These are phyloP conservation scores for Saccostrea cuccullata DNA, from an alignment of 1,140 invertebrate species.

Conservation along the genomic window DNA sequence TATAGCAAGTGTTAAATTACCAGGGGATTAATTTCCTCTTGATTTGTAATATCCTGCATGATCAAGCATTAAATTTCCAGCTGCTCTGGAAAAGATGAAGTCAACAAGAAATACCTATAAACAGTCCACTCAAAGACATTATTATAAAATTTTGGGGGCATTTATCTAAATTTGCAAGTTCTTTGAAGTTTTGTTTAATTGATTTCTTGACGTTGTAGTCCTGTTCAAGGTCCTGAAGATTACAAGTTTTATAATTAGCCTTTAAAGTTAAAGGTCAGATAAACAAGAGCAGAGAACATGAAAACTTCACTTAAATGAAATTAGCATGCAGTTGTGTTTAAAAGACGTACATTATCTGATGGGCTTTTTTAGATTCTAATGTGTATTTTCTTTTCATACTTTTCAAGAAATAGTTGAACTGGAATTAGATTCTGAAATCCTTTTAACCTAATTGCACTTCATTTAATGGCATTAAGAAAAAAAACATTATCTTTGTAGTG, in stretches of 20 bases:
- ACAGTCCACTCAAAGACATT: not conserved
- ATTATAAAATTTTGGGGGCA: not conserved
- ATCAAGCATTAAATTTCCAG: not conserved
- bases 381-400: not conserved
- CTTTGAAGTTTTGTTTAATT: not conserved
- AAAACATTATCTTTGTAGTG: not conserved
- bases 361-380: not conserved
- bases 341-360: too few species aligned
- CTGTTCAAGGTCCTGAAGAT: not conserved
- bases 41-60: too few species aligned
- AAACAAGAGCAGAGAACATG: not conserved
- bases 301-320: not conserved
- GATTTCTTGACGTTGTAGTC: not conserved
- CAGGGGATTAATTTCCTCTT: not conserved
- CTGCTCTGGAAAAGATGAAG: not conserved
- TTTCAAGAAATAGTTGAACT: not conserved
- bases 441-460: not conserved
- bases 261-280: not conserved
- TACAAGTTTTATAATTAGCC: not conserved
- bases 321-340: too few species aligned
- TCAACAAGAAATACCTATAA: not conserved
- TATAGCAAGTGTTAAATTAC: not conserved
- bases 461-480: not conserved
- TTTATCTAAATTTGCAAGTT: not conserved
- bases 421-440: not conserved